A percentile compares a stretch with the other conserved stretches of the same genome.
Evolutionary conservation across 2,888 invertebrate genomes (phyloP).

Genomic region (Oscheius myriophilus): DNA sequence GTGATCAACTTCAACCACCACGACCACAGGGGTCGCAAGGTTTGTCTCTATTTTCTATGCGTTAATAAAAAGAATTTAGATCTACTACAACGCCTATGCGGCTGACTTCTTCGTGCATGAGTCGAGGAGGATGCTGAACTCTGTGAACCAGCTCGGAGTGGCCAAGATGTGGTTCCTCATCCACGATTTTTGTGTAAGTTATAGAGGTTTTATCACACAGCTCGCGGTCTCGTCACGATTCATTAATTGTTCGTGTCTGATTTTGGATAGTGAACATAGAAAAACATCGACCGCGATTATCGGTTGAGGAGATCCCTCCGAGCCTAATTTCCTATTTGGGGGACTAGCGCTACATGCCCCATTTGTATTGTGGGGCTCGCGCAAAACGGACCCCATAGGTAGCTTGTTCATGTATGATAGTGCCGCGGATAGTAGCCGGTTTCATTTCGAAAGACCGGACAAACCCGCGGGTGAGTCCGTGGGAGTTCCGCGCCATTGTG

Average conservation of each 20-base stretch:
- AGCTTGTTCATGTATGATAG: too few relatives aligned
- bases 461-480: too few relatives aligned
- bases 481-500: too few relatives aligned
- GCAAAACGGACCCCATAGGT: too few relatives aligned
- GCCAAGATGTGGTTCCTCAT: conserved; percentile 61
- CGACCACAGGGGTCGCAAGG: conserved; percentile 62
- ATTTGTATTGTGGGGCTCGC: too few relatives aligned
- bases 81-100: conserved; percentile 65
- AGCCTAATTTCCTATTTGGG: too few relatives aligned
- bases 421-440: too few relatives aligned
- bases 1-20: conserved; percentile 46
- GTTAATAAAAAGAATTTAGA: conserved; percentile 26
- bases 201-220: background rate
- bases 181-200: conserved; percentile 61
- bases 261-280: background rate
- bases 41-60: background rate
- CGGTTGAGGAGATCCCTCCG: too few relatives aligned
- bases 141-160: conserved; percentile 54
- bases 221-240: background rate
- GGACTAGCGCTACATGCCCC: too few relatives aligned
- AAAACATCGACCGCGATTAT: too few relatives aligned
- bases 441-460: too few relatives aligned
- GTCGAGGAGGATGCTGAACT: conserved; percentile 47
- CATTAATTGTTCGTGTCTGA: background rate
- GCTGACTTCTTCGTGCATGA: conserved; percentile 65